Evolutionary conservation across 1,140 invertebrate species (phyloP), one percentile per base, ranked within the genome.

Genomic region (Hyles euphorbiae): DNA sequence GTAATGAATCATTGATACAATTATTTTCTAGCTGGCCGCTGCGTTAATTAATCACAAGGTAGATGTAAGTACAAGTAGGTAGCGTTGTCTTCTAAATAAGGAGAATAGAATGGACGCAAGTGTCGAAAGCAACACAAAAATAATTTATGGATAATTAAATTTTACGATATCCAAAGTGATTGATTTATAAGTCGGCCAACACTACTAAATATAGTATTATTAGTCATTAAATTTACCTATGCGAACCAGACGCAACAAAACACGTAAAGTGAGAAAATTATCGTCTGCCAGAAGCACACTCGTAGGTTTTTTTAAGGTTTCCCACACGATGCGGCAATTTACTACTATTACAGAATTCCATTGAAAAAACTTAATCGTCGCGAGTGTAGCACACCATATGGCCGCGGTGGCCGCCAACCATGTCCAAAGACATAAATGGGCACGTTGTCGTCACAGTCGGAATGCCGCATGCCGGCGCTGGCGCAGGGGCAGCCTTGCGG

Each of bases 371-470:
- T 58, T 72, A 74, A 74, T 74, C 61, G 64, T 61, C 58, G 59
- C 52, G 67, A 69, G 60, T 68, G 67, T 60, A 73, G 65, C 69
- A 68, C 70, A 76, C 82, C 84, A 86, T 87, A 87, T 87, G 84
- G 84, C 74, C 72, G 72, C 57, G 68, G 67, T 76, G 75, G 66
- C 80, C 82, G 69, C 70, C 81, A 74, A 81, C 81, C 81, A 80
- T 87, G 74, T 86, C 83, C 78, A 83, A 84, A 81, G 77, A 86
- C 84, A 78, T 87, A 87, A 87, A 87, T 86, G 84, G 84, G 81
- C 83, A 85, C 66, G 74, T 74, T 80, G 75, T 86, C 81, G 83
- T 86, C 82, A 87, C 81, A 83, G 76, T 78, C 76, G 83, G 80
- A 85, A 84, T 87, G 81, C 80, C 74, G 36, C 36, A 40, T 5